Conservation (phyloP, 1,140 invertebrate species). For the Euglossa dilemma region DNA sequence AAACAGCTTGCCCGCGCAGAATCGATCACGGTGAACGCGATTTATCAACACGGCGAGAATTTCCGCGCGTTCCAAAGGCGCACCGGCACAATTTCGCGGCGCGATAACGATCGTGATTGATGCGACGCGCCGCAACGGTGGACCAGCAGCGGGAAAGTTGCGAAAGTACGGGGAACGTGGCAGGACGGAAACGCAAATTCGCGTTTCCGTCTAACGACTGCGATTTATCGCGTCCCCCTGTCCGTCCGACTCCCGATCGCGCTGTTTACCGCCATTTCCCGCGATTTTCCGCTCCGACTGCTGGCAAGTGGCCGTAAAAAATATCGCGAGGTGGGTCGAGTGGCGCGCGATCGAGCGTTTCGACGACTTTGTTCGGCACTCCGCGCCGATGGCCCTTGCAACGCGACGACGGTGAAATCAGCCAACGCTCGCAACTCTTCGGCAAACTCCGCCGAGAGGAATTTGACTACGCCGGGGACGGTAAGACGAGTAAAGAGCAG, state of each 20-base stretch:
- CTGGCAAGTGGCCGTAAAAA: neutral
- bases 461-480: neutral
- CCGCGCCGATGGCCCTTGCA: too few species aligned
- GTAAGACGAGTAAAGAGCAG: neutral
- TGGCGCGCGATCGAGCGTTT: neutral
- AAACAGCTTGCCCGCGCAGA: neutral
- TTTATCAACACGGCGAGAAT: slow-evolving; percentile 14
- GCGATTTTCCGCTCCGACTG: slow-evolving; percentile 10
- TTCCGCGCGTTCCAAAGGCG: neutral
- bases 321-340: neutral
- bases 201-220: slow-evolving; percentile 42
- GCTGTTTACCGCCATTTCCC: slow-evolving; percentile 6
- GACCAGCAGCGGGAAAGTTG: slow-evolving; percentile 7
- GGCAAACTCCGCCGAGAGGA: too few species aligned
- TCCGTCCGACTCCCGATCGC: neutral
- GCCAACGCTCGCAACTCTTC: neutral
- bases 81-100: slow-evolving; percentile 15
- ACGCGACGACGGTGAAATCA: neutral
- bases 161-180: neutral
- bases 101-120: slow-evolving; percentile 39
- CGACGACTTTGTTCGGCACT: neutral
- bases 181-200: slow-evolving; percentile 27
- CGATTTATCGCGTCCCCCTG: slow-evolving; percentile 37
- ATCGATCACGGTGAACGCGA: slow-evolving; percentile 8
- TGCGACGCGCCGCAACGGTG: neutral